Percentiles rank a stretch among this genome's conserved stretches.
These are phyloP conservation scores for Kradibia gibbosae DNA, from an alignment of 1,140 invertebrate species.

Conservation along the genomic window DNA sequence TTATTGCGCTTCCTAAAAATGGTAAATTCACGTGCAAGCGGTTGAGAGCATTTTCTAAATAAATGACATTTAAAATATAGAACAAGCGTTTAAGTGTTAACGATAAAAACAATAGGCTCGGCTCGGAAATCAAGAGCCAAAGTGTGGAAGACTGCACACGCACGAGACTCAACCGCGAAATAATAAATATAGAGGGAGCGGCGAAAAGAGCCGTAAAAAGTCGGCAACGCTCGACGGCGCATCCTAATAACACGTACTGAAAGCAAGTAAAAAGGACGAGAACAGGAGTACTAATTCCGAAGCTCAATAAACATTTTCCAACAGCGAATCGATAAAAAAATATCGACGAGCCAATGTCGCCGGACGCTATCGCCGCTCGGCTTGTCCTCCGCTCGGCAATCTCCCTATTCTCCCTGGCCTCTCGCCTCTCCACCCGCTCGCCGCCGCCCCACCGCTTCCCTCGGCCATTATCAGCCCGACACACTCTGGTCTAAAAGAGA, in stretches of 20 bases:
- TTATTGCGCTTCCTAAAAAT: too few species aligned
- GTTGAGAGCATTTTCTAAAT: too few species aligned
- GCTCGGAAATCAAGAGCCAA: neutral
- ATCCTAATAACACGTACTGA: neutral
- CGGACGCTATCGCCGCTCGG: neutral
- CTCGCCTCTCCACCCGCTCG: neutral
- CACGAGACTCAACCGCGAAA: neutral
- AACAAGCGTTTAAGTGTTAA: too few species aligned
- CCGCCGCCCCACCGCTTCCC: neutral
- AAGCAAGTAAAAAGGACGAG: neutral
- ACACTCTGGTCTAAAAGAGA: conserved; percentile 57
- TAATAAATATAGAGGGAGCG: neutral
- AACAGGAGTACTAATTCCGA: neutral
- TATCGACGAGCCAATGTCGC: neutral
- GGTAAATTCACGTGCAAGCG: neutral
- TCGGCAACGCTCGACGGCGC: neutral
- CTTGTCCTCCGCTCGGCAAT: neutral
- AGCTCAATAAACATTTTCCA: conserved; percentile 19
- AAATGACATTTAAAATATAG: too few species aligned
- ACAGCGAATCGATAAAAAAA: neutral
- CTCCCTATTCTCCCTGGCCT: neutral
- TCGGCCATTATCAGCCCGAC: neutral
- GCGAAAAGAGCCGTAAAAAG: neutral
- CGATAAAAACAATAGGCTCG: neutral
- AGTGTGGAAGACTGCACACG: neutral